Evolutionary conservation across 30 jellyfish, hydroid and myxozoan genomes (phyloP), one percentile per base, ranked within the genome.

Genomic region (Hydractinia echinata): DNA sequence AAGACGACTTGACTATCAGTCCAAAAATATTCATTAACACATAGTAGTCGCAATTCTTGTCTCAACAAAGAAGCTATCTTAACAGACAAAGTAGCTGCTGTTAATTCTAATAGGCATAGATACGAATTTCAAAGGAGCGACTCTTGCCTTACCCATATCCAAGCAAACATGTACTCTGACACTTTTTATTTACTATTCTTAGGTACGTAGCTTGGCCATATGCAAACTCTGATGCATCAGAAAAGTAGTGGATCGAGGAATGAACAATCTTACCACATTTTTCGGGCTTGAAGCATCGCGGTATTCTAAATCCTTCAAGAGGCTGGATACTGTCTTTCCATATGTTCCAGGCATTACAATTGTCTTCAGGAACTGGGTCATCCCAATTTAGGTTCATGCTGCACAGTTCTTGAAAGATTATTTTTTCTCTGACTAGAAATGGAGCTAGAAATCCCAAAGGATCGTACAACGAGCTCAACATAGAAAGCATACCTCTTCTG

Each of bases 161-260:
- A 51, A 14, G 49, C 82, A 77, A 49, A 39, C 18, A 52, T 77
- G 83, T 18, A 77, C 49, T 53, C 13, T 53, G 14, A 4, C 85
- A 53, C 55, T n/a, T 55, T 53, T 55, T 84, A 77, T 77, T 49
- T 21, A 51, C 20, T 18, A 51, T 16, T 7, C 85, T 11, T 15
- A 51, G 55, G 49, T 50, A 73, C 16, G 19, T 18, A 13, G 18
- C 76, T 16, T 21, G 19, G 10, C 91, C 89, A 74, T 83, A 73
- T 15, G 88, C 87, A 54, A n/a, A 4, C 55, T 54, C 66, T 53
- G 54, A 54, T 56, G 89, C 90, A 73, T 82, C 89, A 54, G 89
- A 73, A 61, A 82, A 82, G 71, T 73, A 80, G 73, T 82, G 90
- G 39, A 82, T 15, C 21, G 79, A 68, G 21, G 53, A 14, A 14